These are phyloP conservation scores for Astyanax mexicanus DNA, from an alignment of 2,797 vertebrate genomes.

Conservation along the genomic window DNA sequence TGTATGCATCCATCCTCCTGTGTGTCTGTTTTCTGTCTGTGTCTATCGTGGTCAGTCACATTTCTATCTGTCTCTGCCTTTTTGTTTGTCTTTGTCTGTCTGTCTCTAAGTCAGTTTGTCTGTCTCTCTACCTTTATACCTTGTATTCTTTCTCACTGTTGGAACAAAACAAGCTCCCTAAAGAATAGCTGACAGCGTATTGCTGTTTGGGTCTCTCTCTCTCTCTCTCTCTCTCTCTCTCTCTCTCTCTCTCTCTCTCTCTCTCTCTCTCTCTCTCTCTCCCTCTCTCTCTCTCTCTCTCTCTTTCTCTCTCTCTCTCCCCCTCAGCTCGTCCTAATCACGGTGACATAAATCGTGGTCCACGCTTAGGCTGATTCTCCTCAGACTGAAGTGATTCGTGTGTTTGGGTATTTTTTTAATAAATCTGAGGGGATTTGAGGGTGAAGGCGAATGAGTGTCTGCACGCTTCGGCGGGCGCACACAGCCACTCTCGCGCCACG, in stretches of 20 bases:
- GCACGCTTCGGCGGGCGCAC: conserved; percentile 65
- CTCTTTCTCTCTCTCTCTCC: no score
- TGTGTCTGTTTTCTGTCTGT: no score
- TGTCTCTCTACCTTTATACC: conserved; percentile 31
- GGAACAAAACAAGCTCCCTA: no score
- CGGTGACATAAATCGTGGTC: conserved; percentile 69
- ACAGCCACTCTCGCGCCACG: conserved; percentile 59
- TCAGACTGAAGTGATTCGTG: conserved; percentile 57
- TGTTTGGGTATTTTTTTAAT: conserved; percentile 71
- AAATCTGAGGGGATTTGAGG: conserved; percentile 69
- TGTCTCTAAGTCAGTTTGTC: conserved; percentile 9
- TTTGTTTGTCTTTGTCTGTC: background rate
- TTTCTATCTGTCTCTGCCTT: background rate
- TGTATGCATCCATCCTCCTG: no score
- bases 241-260: background rate
- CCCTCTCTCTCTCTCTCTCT: background rate
- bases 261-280: background rate
- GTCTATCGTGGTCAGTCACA: no score
- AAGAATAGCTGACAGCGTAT: no score
- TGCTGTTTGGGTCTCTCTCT: no score
- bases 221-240: conserved; percentile 20
- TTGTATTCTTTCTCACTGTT: background rate
- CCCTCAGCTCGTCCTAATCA: conserved; percentile 60
- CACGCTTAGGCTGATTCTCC: conserved; percentile 62
- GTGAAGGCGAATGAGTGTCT: conserved; percentile 72